Conservation (phyloP, 1,140 invertebrate species). For the Kradibia gibbosae region DNA sequence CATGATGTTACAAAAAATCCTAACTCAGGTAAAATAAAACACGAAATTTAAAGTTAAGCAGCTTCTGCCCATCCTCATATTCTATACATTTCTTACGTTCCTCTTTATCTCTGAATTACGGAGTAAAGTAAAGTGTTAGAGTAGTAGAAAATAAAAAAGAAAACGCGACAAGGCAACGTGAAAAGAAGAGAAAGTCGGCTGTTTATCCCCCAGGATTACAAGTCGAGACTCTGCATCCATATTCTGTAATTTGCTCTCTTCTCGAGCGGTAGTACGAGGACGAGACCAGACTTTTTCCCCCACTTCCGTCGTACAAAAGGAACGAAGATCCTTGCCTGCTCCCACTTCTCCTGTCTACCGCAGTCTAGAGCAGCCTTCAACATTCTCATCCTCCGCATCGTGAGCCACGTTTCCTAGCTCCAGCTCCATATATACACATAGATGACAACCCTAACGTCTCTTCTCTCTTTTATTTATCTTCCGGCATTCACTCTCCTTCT, state of each 20-base stretch:
- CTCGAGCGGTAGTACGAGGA: conserved; percentile 15
- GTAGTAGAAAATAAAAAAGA: conserved; percentile 25
- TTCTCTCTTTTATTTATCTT: conserved; percentile 49
- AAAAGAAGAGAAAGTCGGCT: conserved; percentile 50
- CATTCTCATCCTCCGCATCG: conserved; percentile 20
- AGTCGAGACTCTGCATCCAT: conserved; percentile 58
- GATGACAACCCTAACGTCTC: conserved; percentile 41
- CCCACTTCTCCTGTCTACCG: background rate
- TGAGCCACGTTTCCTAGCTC: conserved; percentile 7
- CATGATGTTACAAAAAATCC: conserved; percentile 17
- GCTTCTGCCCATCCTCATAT: background rate
- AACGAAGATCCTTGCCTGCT: conserved; percentile 38
- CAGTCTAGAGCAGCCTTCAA: background rate
- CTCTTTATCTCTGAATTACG: conserved; percentile 32
- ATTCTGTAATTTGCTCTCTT: conserved; percentile 58
- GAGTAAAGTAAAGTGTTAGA: conserved; percentile 31
- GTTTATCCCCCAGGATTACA: conserved; percentile 63
- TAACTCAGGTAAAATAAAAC: conserved; percentile 9
- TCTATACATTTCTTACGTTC: conserved; percentile 35
- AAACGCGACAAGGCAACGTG: conserved; percentile 31
- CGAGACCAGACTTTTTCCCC: conserved; percentile 40
- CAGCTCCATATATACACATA: conserved; percentile 3
- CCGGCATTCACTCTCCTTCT: conserved; percentile 15
- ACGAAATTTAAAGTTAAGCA: conserved; percentile 33
- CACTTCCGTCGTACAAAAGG: conserved; percentile 32